Percentiles rank a stretch among this genome's conserved stretches.
Conservation (phyloP, 2,888 invertebrate genomes). For the Brachyopa scutellaris region DNA sequence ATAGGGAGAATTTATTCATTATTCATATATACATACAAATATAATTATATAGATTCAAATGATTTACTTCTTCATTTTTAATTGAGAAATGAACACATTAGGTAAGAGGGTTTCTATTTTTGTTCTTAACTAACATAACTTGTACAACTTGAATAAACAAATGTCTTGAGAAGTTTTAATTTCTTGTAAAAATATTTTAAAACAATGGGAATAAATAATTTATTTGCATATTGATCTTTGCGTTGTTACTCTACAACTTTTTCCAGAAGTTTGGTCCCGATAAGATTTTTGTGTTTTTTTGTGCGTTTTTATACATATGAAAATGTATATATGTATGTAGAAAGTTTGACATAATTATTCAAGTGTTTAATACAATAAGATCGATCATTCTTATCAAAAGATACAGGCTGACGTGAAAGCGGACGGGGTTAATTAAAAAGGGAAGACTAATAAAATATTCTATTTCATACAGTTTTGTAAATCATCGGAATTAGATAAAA, state of each 20-base stretch:
- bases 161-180: neutral
- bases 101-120: slow-evolving; percentile 6
- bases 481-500: too few relatives aligned
- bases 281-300: neutral
- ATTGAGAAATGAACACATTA: slow-evolving; percentile 30
- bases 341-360: too few relatives aligned
- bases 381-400: too few relatives aligned
- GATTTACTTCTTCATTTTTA: neutral
- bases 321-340: too few relatives aligned
- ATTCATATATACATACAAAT: neutral
- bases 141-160: neutral
- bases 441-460: too few relatives aligned
- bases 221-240: neutral
- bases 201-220: neutral
- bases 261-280: slow-evolving; percentile 26
- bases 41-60: neutral
- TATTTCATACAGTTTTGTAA: too few relatives aligned
- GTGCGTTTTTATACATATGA: too few relatives aligned
- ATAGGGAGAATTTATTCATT: neutral
- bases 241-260: slow-evolving; percentile 8
- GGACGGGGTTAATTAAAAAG: too few relatives aligned
- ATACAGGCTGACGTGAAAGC: too few relatives aligned
- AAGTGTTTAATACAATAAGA: too few relatives aligned
- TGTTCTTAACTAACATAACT: neutral
- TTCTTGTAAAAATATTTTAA: neutral